Evolutionary conservation across 2,888 invertebrate species (phyloP), one percentile per base, ranked within the genome.

Genomic region (Cryptus viduatorius): DNA sequence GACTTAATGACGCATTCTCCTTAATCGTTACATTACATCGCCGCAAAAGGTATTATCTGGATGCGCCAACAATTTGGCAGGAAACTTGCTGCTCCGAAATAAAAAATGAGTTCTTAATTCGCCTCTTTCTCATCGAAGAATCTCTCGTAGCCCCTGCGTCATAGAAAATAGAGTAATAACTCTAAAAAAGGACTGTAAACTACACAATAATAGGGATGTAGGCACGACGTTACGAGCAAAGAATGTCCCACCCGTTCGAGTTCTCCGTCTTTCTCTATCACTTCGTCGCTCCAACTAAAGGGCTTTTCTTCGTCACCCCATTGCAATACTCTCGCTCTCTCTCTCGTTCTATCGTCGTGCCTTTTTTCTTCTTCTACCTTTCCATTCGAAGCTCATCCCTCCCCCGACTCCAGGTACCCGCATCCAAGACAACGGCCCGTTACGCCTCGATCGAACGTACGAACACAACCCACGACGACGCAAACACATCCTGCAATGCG

Each of bases 401-500:
- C 88, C 85, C 88, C 87, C 86, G 86, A 87, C 88, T 88, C 91
- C 88, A 90, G 90, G 90, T 92, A 92, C 93, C 93, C 93, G 93
- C 93, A 93, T 93, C 90, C 91, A 90, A 92, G 92, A 92, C 92
- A 92, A 92, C 92, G 92, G 91, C 91, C 92, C 93, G 93, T 93
- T 92, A 93, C 93, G 89, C 92, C 91, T 92, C 92, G 91, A 92
- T 93, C 92, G 91, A 91, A 91, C 90, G 88, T 89, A 90, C 73
- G 50, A 83, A 85, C 85, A 77, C 84, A 92, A 90, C 87, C 92
- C 90, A 89, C 86, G 87, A 84, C 90, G 90, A 88, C 89, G 91
- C 92, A 90, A 91, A 91, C 91, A 92, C 92, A 91, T 92, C 90
- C 89, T 89, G 81, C 90, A 90, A 91, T 88, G 90, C 89, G 89